Evolutionary conservation across 2,888 invertebrate species (phyloP).

Genomic region (Therioaphis trifolii): DNA sequence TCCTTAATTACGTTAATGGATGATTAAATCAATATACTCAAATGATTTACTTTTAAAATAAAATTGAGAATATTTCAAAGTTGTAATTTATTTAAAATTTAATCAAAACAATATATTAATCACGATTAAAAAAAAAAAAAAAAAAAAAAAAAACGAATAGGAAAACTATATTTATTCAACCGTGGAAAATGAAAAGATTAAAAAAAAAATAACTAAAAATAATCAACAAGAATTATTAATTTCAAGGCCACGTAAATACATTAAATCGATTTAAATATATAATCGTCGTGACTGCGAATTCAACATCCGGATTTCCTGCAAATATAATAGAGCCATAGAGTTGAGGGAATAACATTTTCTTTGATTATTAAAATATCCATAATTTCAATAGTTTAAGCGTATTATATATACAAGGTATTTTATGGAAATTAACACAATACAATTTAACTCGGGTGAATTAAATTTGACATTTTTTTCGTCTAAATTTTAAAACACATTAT

Average conservation of each 20-base stretch:
- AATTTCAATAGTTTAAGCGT: background rate
- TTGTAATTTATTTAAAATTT: background rate
- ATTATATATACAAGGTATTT: background rate
- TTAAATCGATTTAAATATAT: slow-evolving; percentile 29
- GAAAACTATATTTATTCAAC: background rate
- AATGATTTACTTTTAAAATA: no score
- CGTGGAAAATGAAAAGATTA: background rate
- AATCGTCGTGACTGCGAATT: slow-evolving; percentile 31
- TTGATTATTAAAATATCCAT: background rate
- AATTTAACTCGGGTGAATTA: no score
- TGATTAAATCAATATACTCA: no score
- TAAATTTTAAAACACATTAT: no score
- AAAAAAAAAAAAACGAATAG: background rate
- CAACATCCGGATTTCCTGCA: background rate
- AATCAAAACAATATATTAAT: background rate
- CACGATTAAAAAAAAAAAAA: background rate
- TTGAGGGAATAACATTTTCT: no score
- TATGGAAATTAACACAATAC: background rate
- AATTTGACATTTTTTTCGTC: no score
- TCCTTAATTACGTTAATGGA: no score
- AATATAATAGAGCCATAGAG: no score
- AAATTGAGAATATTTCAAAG: no score
- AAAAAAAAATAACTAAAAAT: background rate
- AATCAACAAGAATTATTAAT: background rate
- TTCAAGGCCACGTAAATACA: slow-evolving; percentile 15